Conservation (phyloP, 2,797 vertebrate species). For the Tapera naevia region DNA sequence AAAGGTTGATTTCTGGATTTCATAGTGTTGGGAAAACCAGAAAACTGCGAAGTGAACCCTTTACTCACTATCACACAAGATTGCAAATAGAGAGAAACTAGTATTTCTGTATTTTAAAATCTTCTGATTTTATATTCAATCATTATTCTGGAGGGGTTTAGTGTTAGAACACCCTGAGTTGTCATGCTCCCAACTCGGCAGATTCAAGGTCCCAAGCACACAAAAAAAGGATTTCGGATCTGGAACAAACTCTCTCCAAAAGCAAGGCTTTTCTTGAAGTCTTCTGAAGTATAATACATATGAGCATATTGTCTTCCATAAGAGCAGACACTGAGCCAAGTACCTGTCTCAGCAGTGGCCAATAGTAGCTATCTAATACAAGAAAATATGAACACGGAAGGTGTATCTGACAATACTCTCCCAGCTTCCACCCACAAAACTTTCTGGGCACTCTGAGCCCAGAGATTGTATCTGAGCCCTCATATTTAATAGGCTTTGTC, state of each 20-base stretch:
- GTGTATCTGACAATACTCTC: not conserved
- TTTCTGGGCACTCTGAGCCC: not conserved
- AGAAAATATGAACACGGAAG: conserved; percentile 23
- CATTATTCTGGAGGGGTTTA: not conserved
- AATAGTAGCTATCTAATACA: not conserved
- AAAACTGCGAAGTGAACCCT: not conserved
- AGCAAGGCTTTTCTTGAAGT: not conserved
- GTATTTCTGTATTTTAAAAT: not conserved
- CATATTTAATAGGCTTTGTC: conserved; percentile 57
- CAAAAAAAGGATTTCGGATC: not conserved
- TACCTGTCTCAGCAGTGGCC: not conserved
- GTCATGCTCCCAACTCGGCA: not conserved
- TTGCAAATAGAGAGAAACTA: not conserved
- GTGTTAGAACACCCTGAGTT: not conserved
- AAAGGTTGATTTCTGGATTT: not conserved
- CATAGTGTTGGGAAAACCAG: not conserved
- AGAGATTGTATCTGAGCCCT: conserved; percentile 24
- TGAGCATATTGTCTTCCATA: not conserved
- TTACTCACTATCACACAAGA: not conserved
- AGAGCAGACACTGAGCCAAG: conserved; percentile 35
- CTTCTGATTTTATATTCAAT: not conserved
- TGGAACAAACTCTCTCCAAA: not conserved
- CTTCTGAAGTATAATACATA: not conserved
- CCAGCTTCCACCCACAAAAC: conserved; percentile 11
- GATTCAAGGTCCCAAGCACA: not conserved